These are phyloP conservation scores for Maniola jurtina DNA, from an alignment of 1,140 invertebrate genomes.

Conservation along the genomic window DNA sequence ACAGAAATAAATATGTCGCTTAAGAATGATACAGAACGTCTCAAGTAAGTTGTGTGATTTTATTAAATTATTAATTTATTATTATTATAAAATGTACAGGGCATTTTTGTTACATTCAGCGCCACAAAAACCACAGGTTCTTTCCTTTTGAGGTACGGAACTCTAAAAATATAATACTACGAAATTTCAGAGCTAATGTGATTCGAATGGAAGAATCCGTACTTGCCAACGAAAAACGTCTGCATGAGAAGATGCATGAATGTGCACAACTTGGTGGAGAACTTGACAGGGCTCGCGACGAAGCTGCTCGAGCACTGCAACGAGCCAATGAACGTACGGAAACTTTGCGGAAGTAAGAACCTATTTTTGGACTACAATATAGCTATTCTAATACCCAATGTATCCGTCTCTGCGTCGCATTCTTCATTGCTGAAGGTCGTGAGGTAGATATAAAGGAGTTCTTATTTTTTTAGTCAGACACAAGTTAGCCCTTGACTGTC, in stretches of 20 bases:
- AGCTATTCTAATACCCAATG: neutral
- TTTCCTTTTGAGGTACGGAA: too few species aligned
- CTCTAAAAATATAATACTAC: too few species aligned
- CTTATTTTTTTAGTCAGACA: too few species aligned
- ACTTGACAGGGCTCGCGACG: slow-evolving; percentile 84
- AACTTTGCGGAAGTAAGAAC: slow-evolving; percentile 63
- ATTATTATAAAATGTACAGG: too few species aligned
- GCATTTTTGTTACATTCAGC: too few species aligned
- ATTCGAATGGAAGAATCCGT: slow-evolving; percentile 73
- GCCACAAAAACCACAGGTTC: too few species aligned
- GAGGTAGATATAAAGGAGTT: too few species aligned
- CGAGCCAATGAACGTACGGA: slow-evolving; percentile 85
- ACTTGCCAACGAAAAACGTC: slow-evolving; percentile 76
- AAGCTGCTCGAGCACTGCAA: slow-evolving; percentile 85
- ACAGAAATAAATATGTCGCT: slow-evolving; percentile 51
- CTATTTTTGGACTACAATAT: slow-evolving; percentile 6
- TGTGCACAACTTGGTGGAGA: slow-evolving; percentile 81
- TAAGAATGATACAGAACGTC: slow-evolving; percentile 66
- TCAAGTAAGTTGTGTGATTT: slow-evolving; percentile 67
- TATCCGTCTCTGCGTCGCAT: too few species aligned
- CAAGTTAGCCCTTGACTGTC: too few species aligned
- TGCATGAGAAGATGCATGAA: slow-evolving; percentile 80
- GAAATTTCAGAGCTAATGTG: slow-evolving; percentile 53
- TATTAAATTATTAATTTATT: too few species aligned
- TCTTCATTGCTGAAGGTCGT: too few species aligned